A percentile compares a stretch with the other conserved stretches of the same genome.
Evolutionary conservation across 2,797 vertebrate genomes (phyloP).

Genomic region (Scomberomorus guttatus): DNA sequence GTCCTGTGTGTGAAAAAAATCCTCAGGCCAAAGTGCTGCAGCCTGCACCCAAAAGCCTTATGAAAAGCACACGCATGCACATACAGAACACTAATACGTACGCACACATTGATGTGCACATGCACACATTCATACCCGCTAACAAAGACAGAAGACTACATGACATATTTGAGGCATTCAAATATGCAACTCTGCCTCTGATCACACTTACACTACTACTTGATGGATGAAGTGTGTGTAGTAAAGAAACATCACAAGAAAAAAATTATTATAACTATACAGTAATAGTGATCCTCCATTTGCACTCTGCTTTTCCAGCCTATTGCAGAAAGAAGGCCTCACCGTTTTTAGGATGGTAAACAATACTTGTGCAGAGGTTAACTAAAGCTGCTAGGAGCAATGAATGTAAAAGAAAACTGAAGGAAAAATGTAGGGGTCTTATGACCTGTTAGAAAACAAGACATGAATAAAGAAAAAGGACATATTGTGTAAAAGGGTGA

Average conservation of each 20-base stretch:
- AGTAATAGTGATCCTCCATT: conserved; percentile 15
- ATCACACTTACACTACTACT: not conserved
- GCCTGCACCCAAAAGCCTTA: conserved; percentile 57
- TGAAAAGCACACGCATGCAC: conserved; percentile 42
- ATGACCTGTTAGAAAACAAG: too few relatives aligned
- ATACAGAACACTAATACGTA: conserved; percentile 9
- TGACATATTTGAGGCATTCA: conserved; percentile 33
- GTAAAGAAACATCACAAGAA: not conserved
- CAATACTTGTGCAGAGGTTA: conserved; percentile 47
- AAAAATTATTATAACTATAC: not conserved
- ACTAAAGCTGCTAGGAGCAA: conserved; percentile 23
- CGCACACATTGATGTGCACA: conserved; percentile 3
- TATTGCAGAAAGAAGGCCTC: conserved; percentile 14
- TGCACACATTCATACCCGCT: conserved; percentile 14
- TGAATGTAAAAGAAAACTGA: not conserved
- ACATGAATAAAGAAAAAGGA: not conserved
- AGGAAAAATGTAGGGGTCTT: not conserved
- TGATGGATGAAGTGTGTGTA: not conserved
- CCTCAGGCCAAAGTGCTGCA: conserved; percentile 61
- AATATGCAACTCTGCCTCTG: conserved; percentile 28
- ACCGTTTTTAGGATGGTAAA: conserved; percentile 6
- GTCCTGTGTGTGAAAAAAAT: conserved; percentile 58
- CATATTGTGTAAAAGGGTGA: not conserved
- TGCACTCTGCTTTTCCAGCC: conserved; percentile 18
- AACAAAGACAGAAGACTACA: conserved; percentile 20